phyloP scores from a whole-genome alignment of 1,140 invertebrate species.

The Neodiprion lecontei region DNA sequence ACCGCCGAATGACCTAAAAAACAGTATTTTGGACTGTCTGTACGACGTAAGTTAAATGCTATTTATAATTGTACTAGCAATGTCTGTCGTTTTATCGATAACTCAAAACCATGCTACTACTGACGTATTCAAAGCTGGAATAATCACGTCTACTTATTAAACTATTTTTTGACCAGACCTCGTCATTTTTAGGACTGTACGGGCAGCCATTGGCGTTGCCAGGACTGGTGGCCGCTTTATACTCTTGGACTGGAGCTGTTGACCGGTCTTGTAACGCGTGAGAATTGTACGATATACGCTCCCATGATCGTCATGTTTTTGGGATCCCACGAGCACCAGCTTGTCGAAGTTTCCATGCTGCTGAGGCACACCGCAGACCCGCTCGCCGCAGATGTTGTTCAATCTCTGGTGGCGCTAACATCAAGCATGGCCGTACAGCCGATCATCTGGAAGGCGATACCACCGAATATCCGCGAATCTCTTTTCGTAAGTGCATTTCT shows the following conservation, averaged over 20 bases:
- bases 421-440: conserved; percentile 46
- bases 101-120: too few relatives aligned
- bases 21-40: conserved; percentile 51
- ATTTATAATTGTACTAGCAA: too few relatives aligned
- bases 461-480: conserved; percentile 50
- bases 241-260: conserved; percentile 55
- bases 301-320: conserved; percentile 44
- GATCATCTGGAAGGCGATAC: conserved; percentile 52
- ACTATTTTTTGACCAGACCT: too few relatives aligned
- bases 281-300: conserved; percentile 18
- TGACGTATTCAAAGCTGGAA: too few relatives aligned
- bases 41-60: conserved; percentile 44
- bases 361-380: conserved; percentile 56
- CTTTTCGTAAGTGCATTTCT: conserved; percentile 44
- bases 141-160: too few relatives aligned
- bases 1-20: conserved; percentile 52
- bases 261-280: conserved; percentile 47
- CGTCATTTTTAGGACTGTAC: conserved; percentile 32
- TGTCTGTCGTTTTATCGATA: too few relatives aligned
- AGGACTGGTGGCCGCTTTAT: conserved; percentile 59
- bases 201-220: conserved; percentile 51
- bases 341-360: conserved; percentile 52
- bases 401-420: conserved; percentile 56
- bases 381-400: conserved; percentile 55
- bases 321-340: conserved; percentile 54